phyloP scores from a whole-genome alignment of 2,113 vertebrate genomes.

The Fregata magnificens region DNA sequence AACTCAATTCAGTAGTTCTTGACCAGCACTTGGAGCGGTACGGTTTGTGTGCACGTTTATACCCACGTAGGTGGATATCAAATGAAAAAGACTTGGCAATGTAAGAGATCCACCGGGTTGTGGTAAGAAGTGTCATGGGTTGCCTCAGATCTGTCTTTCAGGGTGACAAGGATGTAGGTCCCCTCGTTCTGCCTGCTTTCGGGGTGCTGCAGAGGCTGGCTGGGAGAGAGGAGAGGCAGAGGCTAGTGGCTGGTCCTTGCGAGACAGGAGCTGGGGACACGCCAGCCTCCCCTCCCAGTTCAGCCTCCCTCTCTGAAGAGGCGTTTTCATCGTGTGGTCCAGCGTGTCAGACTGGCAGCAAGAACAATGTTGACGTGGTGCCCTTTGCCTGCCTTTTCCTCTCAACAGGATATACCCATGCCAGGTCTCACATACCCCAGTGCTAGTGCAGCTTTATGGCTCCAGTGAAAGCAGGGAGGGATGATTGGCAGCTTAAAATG shows the following conservation, averaged over 20 bases:
- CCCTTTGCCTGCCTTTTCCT: not conserved
- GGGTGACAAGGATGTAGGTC: not conserved
- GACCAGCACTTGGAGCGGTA: not conserved
- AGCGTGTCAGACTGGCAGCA: not conserved
- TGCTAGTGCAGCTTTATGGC: not conserved
- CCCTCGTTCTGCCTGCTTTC: rapidly evolving
- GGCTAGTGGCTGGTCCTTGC: rapidly evolving
- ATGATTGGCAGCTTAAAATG: not conserved
- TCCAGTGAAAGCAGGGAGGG: not conserved
- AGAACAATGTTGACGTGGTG: not conserved
- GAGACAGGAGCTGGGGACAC: not conserved
- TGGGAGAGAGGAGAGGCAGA: not conserved
- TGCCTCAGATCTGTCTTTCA: not conserved
- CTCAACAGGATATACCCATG: not conserved
- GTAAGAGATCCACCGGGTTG: not conserved
- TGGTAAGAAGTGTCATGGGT: not conserved
- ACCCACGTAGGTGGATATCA: rapidly evolving
- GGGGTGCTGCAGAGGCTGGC: not conserved
- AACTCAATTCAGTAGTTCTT: not conserved
- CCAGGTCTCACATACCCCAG: not conserved
- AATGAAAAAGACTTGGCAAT: not conserved
- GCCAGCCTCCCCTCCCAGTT: not conserved
- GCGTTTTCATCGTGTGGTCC: rapidly evolving
- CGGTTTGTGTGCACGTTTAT: not conserved
- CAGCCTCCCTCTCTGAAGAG: not conserved